A percentile compares a stretch with the other conserved stretches of the same genome.
Conservation (phyloP, 2,888 invertebrate species). For the Girardia tigrina region DNA sequence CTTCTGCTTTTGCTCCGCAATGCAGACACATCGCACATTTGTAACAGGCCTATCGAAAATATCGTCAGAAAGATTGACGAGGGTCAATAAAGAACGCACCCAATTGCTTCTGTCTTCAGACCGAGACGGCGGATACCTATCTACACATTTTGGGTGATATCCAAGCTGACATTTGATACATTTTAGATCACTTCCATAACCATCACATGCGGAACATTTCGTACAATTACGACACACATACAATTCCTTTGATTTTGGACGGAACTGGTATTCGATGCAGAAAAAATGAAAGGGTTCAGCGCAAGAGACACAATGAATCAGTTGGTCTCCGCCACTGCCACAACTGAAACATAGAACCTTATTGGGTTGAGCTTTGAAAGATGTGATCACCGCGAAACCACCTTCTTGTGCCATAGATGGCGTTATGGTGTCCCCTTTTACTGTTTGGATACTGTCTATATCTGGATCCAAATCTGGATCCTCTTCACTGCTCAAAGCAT, state of each 20-base stretch:
- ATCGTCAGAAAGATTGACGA: neutral
- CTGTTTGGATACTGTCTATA: neutral
- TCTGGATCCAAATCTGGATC: neutral
- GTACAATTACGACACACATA: constrained; percentile 34
- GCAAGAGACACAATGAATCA: constrained; percentile 71
- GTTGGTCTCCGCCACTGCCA: constrained; percentile 33
- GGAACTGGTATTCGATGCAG: constrained; percentile 56
- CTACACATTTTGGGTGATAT: constrained; percentile 31
- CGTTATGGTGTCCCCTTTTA: constrained; percentile 26
- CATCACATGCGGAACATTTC: constrained; percentile 20
- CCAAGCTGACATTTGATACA: constrained; percentile 33
- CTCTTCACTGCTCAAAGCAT: neutral
- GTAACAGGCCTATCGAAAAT: constrained; percentile 2
- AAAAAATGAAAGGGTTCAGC: constrained; percentile 87
- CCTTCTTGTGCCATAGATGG: constrained; percentile 17
- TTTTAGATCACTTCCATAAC: constrained; percentile 25
- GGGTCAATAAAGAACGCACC: neutral
- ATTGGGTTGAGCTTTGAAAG: constrained; percentile 27
- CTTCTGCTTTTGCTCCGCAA: constrained; percentile 21
- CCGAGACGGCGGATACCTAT: constrained; percentile 26
- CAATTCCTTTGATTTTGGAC: constrained; percentile 32
- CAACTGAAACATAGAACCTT: constrained; percentile 34
- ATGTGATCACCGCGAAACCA: constrained; percentile 29
- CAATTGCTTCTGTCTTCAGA: neutral
- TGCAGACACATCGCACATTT: constrained; percentile 33